Evolutionary conservation across 2,113 vertebrate species (phyloP).

Genomic region (Phoenicopterus ruber): DNA sequence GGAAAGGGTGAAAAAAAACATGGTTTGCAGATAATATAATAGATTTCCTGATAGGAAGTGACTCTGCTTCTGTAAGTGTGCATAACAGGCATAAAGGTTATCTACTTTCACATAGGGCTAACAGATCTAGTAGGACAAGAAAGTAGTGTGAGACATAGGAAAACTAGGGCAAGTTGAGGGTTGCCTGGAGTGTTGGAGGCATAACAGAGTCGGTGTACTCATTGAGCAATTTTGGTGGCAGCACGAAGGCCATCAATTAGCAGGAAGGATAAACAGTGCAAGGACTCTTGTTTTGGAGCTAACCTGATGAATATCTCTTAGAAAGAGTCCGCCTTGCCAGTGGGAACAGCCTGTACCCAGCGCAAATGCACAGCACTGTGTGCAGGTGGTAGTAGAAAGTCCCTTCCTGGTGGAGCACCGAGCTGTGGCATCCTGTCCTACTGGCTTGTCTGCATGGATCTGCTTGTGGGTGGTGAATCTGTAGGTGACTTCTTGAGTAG

Average conservation of each 20-base stretch:
- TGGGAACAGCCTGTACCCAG: background rate
- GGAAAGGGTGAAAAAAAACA: background rate
- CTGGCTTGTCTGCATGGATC: conserved; percentile 2
- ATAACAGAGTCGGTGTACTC: background rate
- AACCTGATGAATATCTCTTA: conserved; percentile 20
- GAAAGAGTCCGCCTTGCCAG: background rate
- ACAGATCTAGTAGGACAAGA: background rate
- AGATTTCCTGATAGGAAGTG: background rate
- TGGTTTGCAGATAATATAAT: background rate
- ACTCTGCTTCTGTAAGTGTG: background rate
- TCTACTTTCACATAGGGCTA: background rate
- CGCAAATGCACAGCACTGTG: accelerated
- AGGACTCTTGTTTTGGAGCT: background rate
- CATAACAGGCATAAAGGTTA: background rate
- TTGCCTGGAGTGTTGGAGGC: background rate
- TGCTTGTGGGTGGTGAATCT: background rate
- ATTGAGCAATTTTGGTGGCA: conserved; percentile 18
- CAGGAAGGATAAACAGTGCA: conserved; percentile 13
- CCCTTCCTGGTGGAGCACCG: background rate
- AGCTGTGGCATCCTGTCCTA: conserved; percentile 20
- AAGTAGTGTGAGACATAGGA: background rate
- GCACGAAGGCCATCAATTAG: conserved; percentile 4
- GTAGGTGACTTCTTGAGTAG: background rate
- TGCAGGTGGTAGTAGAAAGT: background rate
- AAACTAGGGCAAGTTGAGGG: conserved; percentile 8